phyloP scores from a whole-genome alignment of 1,140 invertebrate genomes.

The Aphidius gifuensis region DNA sequence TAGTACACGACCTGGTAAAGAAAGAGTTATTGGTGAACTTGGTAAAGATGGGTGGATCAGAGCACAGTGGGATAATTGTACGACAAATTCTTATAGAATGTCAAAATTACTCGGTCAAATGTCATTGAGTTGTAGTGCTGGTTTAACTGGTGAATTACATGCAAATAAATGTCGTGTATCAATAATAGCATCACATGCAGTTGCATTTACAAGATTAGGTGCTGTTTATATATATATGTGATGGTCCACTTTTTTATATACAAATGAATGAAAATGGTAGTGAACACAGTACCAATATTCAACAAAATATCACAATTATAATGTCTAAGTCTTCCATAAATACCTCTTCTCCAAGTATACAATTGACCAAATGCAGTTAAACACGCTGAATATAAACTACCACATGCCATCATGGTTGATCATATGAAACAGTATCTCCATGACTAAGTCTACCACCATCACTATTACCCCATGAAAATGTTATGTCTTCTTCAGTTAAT shows the following conservation, averaged over 20 bases:
- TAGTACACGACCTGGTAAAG: constrained; percentile 84
- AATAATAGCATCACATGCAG: constrained; percentile 77
- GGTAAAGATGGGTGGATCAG: constrained; percentile 96
- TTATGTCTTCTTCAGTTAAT: too few relatives aligned
- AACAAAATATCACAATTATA: constrained; percentile 73
- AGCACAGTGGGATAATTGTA: constrained; percentile 95
- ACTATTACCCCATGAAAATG: too few relatives aligned
- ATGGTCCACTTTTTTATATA: constrained; percentile 55
- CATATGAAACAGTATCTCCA: too few relatives aligned
- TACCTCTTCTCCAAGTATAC: constrained; percentile 51
- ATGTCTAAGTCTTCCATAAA: constrained; percentile 79
- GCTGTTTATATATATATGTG: too few relatives aligned
- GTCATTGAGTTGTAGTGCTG: constrained; percentile 67
- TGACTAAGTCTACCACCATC: too few relatives aligned
- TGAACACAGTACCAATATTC: constrained; percentile 50
- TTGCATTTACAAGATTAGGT: constrained; percentile 66
- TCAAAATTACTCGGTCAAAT: constrained; percentile 68
- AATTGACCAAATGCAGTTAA: too few relatives aligned
- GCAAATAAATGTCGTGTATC: constrained; percentile 62
- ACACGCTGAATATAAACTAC: too few relatives aligned
- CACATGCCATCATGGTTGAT: too few relatives aligned
- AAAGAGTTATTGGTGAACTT: constrained; percentile 86
- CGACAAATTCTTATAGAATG: constrained; percentile 96
- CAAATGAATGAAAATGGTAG: constrained; percentile 58
- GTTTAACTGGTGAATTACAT: constrained; percentile 48